Evolutionary conservation across 1,140 invertebrate genomes (phyloP), one percentile per base, ranked within the genome.

Genomic region (Ectropis grisescens): DNA sequence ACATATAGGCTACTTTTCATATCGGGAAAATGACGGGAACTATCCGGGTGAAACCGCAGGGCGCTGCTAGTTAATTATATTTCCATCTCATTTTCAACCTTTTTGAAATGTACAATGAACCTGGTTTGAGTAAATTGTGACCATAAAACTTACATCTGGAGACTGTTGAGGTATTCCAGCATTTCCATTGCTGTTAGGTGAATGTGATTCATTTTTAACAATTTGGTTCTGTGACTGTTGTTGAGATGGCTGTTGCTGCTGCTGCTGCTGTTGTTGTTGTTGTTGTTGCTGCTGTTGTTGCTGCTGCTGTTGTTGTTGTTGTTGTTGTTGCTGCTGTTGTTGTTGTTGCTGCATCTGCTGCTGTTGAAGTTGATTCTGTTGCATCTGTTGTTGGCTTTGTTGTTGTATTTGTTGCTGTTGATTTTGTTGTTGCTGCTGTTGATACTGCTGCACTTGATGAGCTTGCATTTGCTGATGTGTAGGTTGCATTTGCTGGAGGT

Each of bases 81-180:
- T n/a, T n/a, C n/a, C n/a, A n/a, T n/a, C n/a, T n/a, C n/a, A n/a
- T n/a, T n/a, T n/a, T n/a, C n/a, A n/a, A n/a, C n/a, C n/a, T n/a
- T n/a, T n/a, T n/a, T n/a, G n/a, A n/a, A n/a, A n/a, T n/a, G n/a
- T n/a, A n/a, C n/a, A n/a, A n/a, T n/a, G n/a, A n/a, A n/a, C n/a
- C n/a, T n/a, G n/a, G n/a, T n/a, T n/a, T n/a, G n/a, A n/a, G n/a
- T n/a, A n/a, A n/a, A n/a, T n/a, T n/a, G n/a, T n/a, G n/a, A n/a
- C n/a, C n/a, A n/a, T n/a, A n/a, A n/a, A n/a, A n/a, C n/a, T n/a
- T 53, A 75, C 71, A 58, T 79, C 71, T 35, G 61, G 53, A 11
- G 69, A 68, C 25, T 75, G 68, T 32, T 67, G 64, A 32, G 64
- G 68, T 41, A 71, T 60, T 19, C 68, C 66, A 42, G 68, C 43